A percentile compares a stretch with the other conserved stretches of the same genome.
Conservation (phyloP, 2,113 vertebrate genomes). For the Lagopus muta region DNA sequence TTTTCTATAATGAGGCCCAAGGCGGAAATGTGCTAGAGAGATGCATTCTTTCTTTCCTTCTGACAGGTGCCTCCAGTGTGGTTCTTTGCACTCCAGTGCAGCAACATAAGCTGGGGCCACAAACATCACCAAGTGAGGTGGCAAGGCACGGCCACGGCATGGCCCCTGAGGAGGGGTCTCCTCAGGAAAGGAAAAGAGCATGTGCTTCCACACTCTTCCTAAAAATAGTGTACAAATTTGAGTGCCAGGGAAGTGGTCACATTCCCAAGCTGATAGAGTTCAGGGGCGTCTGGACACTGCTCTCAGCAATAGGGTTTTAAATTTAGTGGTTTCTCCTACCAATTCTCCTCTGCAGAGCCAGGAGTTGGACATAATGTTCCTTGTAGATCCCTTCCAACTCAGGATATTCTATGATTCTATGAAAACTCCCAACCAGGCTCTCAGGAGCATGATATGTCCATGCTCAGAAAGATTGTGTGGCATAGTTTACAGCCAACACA, state of each 20-base stretch:
- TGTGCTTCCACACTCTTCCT: neutral
- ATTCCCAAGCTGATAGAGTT: neutral
- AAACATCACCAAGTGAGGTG: neutral
- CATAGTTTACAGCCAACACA: slow-evolving; percentile 7
- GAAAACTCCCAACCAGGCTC: neutral
- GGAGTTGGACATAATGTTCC: neutral
- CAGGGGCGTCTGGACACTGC: neutral
- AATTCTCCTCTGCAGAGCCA: neutral
- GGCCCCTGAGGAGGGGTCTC: neutral
- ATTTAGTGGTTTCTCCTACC: neutral
- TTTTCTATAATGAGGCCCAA: slow-evolving; percentile 11
- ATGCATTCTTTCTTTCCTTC: neutral
- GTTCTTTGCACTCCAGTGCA: accelerated
- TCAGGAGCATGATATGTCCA: neutral
- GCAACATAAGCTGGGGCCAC: accelerated
- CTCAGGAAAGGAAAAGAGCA: neutral
- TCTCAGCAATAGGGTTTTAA: neutral
- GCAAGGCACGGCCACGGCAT: neutral
- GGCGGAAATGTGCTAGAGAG: slow-evolving; percentile 23
- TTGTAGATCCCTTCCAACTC: neutral
- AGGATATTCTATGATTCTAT: neutral
- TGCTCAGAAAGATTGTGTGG: neutral
- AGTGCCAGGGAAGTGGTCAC: too few species aligned
- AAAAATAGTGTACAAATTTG: neutral
- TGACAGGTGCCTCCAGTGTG: slow-evolving; percentile 1